Evolutionary conservation across 1,140 invertebrate species (phyloP), one percentile per base, ranked within the genome.

Genomic region (Lucilia cuprina): DNA sequence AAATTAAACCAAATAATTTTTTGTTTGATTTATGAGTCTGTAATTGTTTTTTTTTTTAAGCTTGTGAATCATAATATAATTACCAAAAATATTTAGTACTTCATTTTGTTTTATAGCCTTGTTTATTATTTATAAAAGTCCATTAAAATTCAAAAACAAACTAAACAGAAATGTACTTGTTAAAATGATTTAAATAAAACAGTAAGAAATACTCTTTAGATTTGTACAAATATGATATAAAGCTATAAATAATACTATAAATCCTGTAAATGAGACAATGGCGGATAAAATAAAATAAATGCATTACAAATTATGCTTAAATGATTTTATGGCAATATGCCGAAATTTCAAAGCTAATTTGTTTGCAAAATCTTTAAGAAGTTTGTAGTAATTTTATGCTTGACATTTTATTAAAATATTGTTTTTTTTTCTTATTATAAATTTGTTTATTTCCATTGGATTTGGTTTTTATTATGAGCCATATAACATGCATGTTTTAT

Each of bases 371-470:
- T 55, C 50, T 5, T 55, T 13, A 55, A 55, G 50, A 14, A 17
- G n/a, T 70, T 70, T 70, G n/a, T 30, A 30, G 25, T 30, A 30
- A 30, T 30, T 30, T 30, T 30, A 30, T 30, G 19, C 5, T 19
- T 70, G 65, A 70, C 65, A 70, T 70, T 70, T 70, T 7, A 70
- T 70, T 70, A 21, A 60, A 70, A 70, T 70, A 70, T 70, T 70
- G 65, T 70, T 25, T 3, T 7, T 70, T 25, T 2, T n/a, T n/a
- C n/a, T n/a, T n/a, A n/a, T n/a, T 25, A 70, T 5, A 2, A 65
- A 30, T 19, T n/a, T n/a, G n/a, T n/a, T 65, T 19, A 7, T 65
- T 65, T 65, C 25, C 25, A n/a, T 17, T 2, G 8, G n/a, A n/a
- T 65, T 65, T 65, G n/a, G 60, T n/a, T 70, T n/a, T 7, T 55